These are phyloP conservation scores for Pristionchus entomophagus DNA, from an alignment of 2,888 invertebrate genomes.

Conservation along the genomic window DNA sequence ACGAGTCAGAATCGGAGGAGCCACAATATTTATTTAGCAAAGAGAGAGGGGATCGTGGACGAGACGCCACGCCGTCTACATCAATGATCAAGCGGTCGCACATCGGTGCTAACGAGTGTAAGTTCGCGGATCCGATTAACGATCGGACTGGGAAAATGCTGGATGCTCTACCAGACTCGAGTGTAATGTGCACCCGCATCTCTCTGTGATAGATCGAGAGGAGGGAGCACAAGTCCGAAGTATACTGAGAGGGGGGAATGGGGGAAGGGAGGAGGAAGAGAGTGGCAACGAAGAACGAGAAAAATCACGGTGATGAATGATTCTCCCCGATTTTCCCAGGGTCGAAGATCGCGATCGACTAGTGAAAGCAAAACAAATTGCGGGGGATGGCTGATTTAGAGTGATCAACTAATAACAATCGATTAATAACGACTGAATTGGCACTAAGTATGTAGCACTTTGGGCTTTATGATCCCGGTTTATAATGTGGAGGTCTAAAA, in stretches of 20 bases:
- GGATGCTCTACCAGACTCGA: neutral
- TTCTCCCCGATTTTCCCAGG: neutral
- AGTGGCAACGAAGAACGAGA: conserved; percentile 21
- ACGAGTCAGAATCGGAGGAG: neutral
- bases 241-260: neutral
- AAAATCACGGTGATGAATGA: conserved; percentile 43
- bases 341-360: neutral
- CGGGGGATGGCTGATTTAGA: neutral
- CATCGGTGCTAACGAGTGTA: conserved; percentile 23
- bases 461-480: too few relatives aligned
- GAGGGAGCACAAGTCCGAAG: neutral
- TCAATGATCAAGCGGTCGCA: neutral
- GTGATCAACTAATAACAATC: too few relatives aligned
- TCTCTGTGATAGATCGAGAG: too few relatives aligned
- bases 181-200: conserved; percentile 18
- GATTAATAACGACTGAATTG: too few relatives aligned
- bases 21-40: conserved; percentile 35
- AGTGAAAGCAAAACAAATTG: neutral
- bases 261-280: neutral
- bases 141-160: neutral
- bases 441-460: too few relatives aligned
- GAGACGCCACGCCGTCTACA: conserved; percentile 11
- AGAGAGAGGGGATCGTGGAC: neutral
- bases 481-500: too few relatives aligned
- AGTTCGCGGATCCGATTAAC: neutral